Percentiles rank a stretch among this genome's conserved stretches.
These are phyloP conservation scores for Drosophila meridiana DNA, from an alignment of 2,888 invertebrate genomes.

Conservation along the genomic window DNA sequence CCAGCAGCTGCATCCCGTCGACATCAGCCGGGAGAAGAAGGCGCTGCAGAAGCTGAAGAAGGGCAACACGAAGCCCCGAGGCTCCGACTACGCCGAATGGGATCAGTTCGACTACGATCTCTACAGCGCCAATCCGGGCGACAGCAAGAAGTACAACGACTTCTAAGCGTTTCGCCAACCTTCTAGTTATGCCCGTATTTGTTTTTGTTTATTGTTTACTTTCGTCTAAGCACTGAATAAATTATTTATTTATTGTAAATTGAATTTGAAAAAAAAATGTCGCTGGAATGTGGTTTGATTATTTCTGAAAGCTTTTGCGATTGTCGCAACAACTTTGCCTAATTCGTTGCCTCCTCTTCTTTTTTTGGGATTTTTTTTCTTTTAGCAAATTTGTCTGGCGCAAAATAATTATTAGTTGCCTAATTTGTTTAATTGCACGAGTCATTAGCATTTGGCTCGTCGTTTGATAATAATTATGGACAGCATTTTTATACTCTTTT, in stretches of 20 bases:
- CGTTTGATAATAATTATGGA: conserved; percentile 27
- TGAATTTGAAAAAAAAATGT: conserved; percentile 32
- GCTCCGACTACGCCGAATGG: conserved; percentile 73
- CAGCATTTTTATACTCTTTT: not conserved
- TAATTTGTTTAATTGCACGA: conserved; percentile 60
- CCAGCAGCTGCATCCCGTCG: conserved; percentile 62
- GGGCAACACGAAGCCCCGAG: conserved; percentile 69
- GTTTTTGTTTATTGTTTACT: conserved; percentile 50
- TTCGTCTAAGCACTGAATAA: conserved; percentile 66
- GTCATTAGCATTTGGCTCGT: conserved; percentile 55
- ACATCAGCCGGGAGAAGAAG: conserved; percentile 66
- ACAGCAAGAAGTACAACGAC: conserved; percentile 64
- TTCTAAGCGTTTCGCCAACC: conserved; percentile 36
- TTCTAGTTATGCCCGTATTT: conserved; percentile 30
- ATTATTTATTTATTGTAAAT: conserved; percentile 77
- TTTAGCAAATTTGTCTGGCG: conserved; percentile 7
- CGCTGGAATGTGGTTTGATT: conserved; percentile 39
- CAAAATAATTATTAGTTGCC: conserved; percentile 37
- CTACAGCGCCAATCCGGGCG: conserved; percentile 76
- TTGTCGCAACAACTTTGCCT: not conserved
- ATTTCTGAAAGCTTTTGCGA: conserved; percentile 28
- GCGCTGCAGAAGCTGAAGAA: conserved; percentile 70
- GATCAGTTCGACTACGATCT: conserved; percentile 83
- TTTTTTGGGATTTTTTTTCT: not conserved
- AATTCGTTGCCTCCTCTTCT: not conserved